Base-by-base conservation (phyloP, 2,113 vertebrate genomes). In the Pterophyllum scalare region DNA sequence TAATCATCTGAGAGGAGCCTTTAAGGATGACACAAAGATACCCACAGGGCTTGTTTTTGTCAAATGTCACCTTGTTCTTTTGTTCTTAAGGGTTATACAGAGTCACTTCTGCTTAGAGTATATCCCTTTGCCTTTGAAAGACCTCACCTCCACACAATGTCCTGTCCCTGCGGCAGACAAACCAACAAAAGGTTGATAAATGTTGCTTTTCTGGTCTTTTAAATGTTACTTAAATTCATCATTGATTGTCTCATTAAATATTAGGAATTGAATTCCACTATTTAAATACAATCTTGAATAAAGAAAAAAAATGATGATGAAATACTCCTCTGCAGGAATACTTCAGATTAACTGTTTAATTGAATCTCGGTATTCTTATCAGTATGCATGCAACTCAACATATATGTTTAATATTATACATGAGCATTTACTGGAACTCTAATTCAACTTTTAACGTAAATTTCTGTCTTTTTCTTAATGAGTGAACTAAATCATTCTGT, bases 21-120 rank as follows among this genome's bases (percentile, higher is more conserved):
- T 64, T 81, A 40, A 76, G 52, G 72, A 81, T 81, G 85, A 85
- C 85, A 86, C 75, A 59, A 59, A 88, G 64, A 80, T 77, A 77
- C 82, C 87, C 81, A 75, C 38, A 17, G 82, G 78, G 54, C 49
- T 76, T 77, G 74, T 78, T 82, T 83, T 67, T 40, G 56, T 83
- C 79, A 84, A 80, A 85, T 85, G 78, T 88, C 82, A 72, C 74
- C 60, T 85, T 87, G 52, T 64, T 78, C 35, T 91, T 80, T 77
- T 61, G 14, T 82, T 85, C 58, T 40, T 60, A 49, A 40, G 74
- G 77, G 62, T 77, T 59, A 56, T 54, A 79, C 52, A 70, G 61
- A 77, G 57, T 59, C 54, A 62, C 57, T 43, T 70, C 26, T 76
- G 64, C 58, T 79, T 57, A 24, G 17, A 22, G 61, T 67, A 31